Base-by-base conservation (phyloP, 2,888 invertebrate species). In the Perizoma flavofasciatum region DNA sequence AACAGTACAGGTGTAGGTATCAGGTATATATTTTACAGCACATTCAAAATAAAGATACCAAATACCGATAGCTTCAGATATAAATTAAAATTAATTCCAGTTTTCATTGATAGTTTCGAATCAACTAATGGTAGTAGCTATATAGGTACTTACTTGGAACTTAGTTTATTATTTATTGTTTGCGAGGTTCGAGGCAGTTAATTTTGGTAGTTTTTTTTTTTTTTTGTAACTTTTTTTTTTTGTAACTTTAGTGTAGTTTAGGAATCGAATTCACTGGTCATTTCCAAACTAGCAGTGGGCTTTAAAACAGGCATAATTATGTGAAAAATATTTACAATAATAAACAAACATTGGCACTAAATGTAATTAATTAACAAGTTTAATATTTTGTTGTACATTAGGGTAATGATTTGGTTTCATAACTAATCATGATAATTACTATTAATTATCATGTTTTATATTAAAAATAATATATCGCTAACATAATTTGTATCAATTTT, bases 341-440 rank as follows among this genome's bases (percentile, higher is more conserved):
- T 51, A 72, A 77, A 83, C 74, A 81, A 83, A 76, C 79, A 86
- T 88, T 89, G 88, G 88, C 88, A 89, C 88, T 88, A 85, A 74
- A 74, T 77, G 71, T 79, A 80, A 76, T 43, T 74, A 77, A 77
- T 63, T 61, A 66, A 69, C 66, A 75, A 81, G 72, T 71, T 73
- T 71, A 63, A 75, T 75, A 67, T 61, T 57, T 81, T 79, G 77
- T 90, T 91, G 91, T 91, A 91, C 90, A 89, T 91, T 81, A 82
- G 75, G 88, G 88, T 89, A 85, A 81, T 75, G 81, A 83, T 90
- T 90, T 89, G 89, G 89, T 89, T 86, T 85, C 69, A 74, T 76
- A 74, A 75, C 48, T 22, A 22, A 22, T 22, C 22, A 22, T 22
- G 22, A 58, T 62, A 59, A 51, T 43, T 41, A 33, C 41, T 49